Evolutionary conservation across 2,113 vertebrate species (phyloP), one percentile per base, ranked within the genome.

Genomic region (Saguinus imperator): DNA sequence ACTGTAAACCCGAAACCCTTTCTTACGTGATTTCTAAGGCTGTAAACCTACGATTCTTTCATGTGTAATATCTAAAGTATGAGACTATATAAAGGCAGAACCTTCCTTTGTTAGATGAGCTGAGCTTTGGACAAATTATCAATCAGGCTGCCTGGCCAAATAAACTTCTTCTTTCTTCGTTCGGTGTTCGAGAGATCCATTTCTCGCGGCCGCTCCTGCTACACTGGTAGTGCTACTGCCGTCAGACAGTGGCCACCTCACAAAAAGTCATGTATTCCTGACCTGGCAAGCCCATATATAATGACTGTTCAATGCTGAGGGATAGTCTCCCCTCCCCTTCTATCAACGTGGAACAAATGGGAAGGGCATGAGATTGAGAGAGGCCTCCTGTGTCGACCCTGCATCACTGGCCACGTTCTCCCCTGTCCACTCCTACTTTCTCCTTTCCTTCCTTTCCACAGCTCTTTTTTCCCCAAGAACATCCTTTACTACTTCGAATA

Each of bases 301-400:
- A 12, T 66, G 20, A 92, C n/a, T 50, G 0, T 66, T 92, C 23
- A n/a, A 0, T 68, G 17, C 20, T n/a, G 43, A 13, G 40, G 5
- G 14, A 2, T 20, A 72, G 85, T 73, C 35, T 1, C 37, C 18
- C 17, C 1, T 2, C 13, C 25, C 1, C 5, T 29, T 25, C 9
- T 1, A 40, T 17, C 66, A 87, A 75, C 61, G 9, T 48, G 58
- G 18, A 68, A 6, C 6, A 17, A 4, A 3, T 73, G 21, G 5
- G 25, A 92, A 68, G 13, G 5, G 7, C 8, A 3, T 48, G 23
- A 4, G 8, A 16, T 43, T 66, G 50, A 79, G 12, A 6, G 6
- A n/a, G 45, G 1, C 61, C 52, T 43, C 61, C 64, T n/a, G 66
- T 91, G 14, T 20, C 48, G 16, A 83, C 16, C 27, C 6, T 52